A percentile compares a stretch with the other conserved stretches of the same genome.
Evolutionary conservation across 2,797 vertebrate species (phyloP).

Genomic region (Sebastes iracundus): DNA sequence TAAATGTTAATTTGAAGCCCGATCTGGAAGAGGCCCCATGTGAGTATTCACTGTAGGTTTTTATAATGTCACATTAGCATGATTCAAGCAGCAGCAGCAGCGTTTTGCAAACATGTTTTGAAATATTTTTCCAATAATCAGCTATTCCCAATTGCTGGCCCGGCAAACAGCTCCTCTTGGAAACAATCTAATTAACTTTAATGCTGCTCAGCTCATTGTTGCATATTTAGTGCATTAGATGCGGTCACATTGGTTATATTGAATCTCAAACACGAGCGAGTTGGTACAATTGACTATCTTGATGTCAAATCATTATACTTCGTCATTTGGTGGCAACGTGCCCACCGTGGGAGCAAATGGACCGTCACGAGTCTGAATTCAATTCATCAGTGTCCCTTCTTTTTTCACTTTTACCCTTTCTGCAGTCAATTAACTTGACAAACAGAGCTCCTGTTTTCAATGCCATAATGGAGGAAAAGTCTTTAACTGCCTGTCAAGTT

Average conservation of each 20-base stretch:
- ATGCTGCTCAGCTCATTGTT: background rate
- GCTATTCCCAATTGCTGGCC: background rate
- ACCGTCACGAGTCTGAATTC: conserved; percentile 11
- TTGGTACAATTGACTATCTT: background rate
- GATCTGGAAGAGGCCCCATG: background rate
- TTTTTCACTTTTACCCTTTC: conserved; percentile 6
- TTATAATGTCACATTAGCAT: conserved; percentile 24
- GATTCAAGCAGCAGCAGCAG: conserved; percentile 1
- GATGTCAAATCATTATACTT: background rate
- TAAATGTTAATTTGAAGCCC: conserved; percentile 6
- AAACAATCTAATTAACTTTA: conserved; percentile 11
- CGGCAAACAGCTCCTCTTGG: background rate
- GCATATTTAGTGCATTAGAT: background rate
- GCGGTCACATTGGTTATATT: background rate
- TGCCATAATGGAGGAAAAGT: conserved; percentile 30
- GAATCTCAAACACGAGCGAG: background rate
- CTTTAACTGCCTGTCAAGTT: conserved; percentile 55
- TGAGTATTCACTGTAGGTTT: conserved; percentile 5
- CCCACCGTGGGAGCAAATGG: background rate
- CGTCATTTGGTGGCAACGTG: background rate
- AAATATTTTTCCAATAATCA: conserved; percentile 19
- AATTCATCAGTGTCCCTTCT: conserved; percentile 32
- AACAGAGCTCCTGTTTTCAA: conserved; percentile 34
- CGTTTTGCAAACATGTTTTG: conserved; percentile 8
- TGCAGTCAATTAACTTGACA: conserved; percentile 54